Base-by-base conservation (phyloP, 2,113 vertebrate genomes). In the Psettodes erumei region DNA sequence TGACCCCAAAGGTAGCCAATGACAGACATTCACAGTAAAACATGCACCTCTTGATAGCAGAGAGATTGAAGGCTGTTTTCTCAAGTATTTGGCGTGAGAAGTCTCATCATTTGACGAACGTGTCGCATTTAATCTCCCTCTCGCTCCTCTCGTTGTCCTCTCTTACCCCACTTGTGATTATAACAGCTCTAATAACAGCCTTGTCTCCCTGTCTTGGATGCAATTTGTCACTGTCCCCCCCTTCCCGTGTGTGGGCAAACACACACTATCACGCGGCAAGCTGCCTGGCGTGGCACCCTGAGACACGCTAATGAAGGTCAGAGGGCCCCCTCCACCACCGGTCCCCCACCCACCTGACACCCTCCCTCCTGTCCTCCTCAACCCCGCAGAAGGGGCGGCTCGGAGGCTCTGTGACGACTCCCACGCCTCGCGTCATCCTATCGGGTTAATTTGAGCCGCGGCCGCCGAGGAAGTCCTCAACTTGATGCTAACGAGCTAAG, bases 221-320 rank as follows among this genome's bases (percentile, higher is more conserved):
- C 73, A 87, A 86, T 91, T 88, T 70, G 76, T 90, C 82, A 84
- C 64, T 6, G 25, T 81, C 86, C 32, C 71, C 58, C 58, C 72
- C 40, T 56, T 8, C 10, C 85, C 65, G n/a, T n/a, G 9, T 75
- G 55, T 71, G 38, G 76, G 71, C 58, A 56, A 87, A 70, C 40
- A 55, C 28, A 48, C 62, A 2, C 75, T 77, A 89, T 90, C 78
- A 28, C 74, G 54, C 45, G 32, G 55, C 48, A n/a, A 37, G 35
- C 73, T 47, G 40, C 65, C 74, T 68, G 45, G 69, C 61, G 61
- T 63, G 42, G 67, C 80, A 83, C 27, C 6, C 75, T 51, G 82
- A 83, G 71, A 70, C 71, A n/a, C 8, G 27, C 79, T 92, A 91
- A 92, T 92, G 87, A 92, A 93, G 90, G 90, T 91, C 87, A 87